These are phyloP conservation scores for Littorina saxatilis DNA, from an alignment of 1,140 invertebrate genomes.

Conservation along the genomic window DNA sequence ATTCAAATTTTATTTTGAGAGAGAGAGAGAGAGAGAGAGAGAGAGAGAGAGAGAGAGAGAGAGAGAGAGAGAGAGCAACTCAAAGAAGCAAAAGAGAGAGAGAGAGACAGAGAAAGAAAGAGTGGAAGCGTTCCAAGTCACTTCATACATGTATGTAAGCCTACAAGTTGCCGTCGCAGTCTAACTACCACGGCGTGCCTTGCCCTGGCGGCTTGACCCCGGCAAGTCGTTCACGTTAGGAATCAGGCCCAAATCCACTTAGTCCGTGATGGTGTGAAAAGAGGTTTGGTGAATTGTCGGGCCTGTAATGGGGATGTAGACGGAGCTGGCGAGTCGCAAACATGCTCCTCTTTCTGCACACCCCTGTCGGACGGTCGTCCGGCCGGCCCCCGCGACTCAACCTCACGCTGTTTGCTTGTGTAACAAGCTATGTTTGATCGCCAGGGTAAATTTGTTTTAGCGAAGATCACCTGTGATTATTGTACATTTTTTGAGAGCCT, in stretches of 20 bases:
- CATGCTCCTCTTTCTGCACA: not conserved
- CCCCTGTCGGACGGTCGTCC: not conserved
- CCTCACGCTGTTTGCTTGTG: conserved; percentile 43
- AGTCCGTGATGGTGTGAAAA: conserved; percentile 52
- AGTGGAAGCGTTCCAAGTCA: no score
- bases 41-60: conserved; percentile 10
- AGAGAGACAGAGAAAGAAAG: no score
- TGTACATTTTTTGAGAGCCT: conserved; percentile 53
- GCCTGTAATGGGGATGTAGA: not conserved
- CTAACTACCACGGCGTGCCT: not conserved
- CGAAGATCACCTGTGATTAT: conserved; percentile 60
- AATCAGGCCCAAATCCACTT: conserved; percentile 41
- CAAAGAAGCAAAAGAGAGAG: no score
- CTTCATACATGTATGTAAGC: no score
- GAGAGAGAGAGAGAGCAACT: no score
- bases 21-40: conserved; percentile 2
- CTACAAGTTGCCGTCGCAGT: no score
- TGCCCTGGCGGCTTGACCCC: conserved; percentile 2
- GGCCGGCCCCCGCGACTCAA: conserved; percentile 5
- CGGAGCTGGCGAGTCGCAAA: not conserved
- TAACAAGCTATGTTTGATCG: conserved; percentile 51
- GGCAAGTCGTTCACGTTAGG: conserved; percentile 17
- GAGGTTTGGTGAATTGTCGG: conserved; percentile 13
- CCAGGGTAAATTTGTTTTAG: conserved; percentile 58
- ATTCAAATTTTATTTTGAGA: no score